phyloP scores from a whole-genome alignment of 2,888 invertebrate species.

The Monoplex corrugatus region DNA sequence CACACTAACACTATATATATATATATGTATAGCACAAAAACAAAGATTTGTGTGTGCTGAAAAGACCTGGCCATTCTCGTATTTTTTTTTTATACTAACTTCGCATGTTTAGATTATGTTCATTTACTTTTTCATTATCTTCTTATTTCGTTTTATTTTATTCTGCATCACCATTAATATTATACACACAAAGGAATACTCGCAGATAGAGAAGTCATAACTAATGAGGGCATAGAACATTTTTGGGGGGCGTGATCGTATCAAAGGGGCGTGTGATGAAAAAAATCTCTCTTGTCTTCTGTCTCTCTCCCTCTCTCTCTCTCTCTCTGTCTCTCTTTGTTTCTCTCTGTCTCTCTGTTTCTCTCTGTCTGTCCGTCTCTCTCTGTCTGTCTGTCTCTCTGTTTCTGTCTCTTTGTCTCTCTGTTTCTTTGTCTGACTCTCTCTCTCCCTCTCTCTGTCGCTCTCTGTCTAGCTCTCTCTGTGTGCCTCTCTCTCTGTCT shows the following conservation, averaged over 20 bases:
- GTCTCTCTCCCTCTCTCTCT: constrained; percentile 23
- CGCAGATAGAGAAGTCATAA: too few species aligned
- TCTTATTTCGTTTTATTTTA: too few species aligned
- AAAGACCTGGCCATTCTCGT: too few species aligned
- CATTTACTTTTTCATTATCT: too few species aligned
- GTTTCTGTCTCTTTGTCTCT: background rate
- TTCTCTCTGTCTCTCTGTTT: background rate
- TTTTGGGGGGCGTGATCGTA: too few species aligned
- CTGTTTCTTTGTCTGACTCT: background rate
- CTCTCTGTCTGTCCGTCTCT: background rate
- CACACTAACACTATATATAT: background rate
- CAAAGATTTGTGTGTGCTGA: too few species aligned
- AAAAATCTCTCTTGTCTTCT: background rate
- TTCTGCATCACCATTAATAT: too few species aligned
- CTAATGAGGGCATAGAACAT: too few species aligned
- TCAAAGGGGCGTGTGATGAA: too few species aligned
- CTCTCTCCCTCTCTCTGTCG: constrained; percentile 33
- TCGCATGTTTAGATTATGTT: too few species aligned
- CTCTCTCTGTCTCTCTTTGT: constrained; percentile 26
- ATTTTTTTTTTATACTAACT: too few species aligned
- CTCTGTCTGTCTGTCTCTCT: background rate
- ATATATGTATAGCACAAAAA: background rate
- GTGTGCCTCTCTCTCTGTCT: background rate
- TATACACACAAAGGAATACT: too few species aligned
- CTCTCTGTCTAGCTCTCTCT: background rate